These are phyloP conservation scores for Apodemus agrarius DNA, from an alignment of 2,797 vertebrate species.

Conservation along the genomic window DNA sequence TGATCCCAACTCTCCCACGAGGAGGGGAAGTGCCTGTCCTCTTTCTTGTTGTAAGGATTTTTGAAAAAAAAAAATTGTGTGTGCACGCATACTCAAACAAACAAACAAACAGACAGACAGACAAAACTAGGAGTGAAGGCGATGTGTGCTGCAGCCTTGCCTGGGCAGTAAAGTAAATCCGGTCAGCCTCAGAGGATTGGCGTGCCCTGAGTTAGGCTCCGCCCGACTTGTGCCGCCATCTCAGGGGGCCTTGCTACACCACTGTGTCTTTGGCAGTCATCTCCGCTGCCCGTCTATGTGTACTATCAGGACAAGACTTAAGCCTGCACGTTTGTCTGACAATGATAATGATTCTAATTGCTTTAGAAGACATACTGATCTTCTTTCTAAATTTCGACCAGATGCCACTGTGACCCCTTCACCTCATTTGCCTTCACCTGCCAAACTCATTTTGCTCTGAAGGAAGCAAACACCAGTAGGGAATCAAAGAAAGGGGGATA, in stretches of 20 bases:
- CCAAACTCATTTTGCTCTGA: constrained; percentile 48
- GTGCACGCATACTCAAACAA: too few relatives aligned
- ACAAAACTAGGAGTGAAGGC: neutral
- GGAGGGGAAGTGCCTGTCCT: neutral
- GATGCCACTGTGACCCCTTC: constrained; percentile 26
- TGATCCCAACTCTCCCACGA: neutral
- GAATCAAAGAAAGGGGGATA: neutral
- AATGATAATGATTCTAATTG: constrained; percentile 21
- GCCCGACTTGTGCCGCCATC: neutral
- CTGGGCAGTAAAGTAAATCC: neutral
- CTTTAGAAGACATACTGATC: constrained; percentile 50
- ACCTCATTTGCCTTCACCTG: neutral
- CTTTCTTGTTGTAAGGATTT: neutral
- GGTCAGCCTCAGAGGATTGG: neutral
- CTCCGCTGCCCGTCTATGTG: neutral
- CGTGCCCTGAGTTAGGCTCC: neutral
- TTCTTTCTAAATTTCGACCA: constrained; percentile 38
- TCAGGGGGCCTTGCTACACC: neutral
- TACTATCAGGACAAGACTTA: neutral
- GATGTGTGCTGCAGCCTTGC: neutral
- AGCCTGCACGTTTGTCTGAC: constrained; percentile 46
- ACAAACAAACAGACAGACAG: neutral
- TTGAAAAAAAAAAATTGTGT: neutral
- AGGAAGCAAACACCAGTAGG: neutral
- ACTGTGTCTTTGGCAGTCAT: neutral